Evolutionary conservation across 2,113 vertebrate species (phyloP).

Genomic region (Apaloderma vittatum): DNA sequence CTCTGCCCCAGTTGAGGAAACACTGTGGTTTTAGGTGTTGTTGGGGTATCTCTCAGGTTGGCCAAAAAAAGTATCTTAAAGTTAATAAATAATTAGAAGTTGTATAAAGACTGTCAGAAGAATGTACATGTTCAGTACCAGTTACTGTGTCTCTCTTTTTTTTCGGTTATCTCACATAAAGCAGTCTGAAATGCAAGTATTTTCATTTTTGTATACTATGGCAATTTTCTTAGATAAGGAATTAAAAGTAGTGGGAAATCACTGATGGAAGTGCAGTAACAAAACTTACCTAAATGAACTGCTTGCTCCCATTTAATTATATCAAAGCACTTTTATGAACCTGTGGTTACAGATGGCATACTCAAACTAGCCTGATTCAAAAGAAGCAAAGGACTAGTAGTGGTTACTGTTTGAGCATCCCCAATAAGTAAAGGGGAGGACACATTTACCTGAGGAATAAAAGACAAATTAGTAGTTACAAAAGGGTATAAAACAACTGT

Average conservation of each 20-base stretch:
- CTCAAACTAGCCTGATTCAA: neutral
- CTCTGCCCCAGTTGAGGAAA: neutral
- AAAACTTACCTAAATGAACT: neutral
- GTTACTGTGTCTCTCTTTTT: neutral
- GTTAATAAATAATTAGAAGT: neutral
- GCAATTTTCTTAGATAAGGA: neutral
- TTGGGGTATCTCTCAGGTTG: neutral
- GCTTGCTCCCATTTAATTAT: neutral
- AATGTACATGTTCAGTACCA: neutral
- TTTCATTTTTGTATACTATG: neutral
- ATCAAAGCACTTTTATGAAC: neutral
- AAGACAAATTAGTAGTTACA: neutral
- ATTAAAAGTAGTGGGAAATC: neutral
- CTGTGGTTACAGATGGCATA: neutral
- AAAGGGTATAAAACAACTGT: constrained; percentile 46
- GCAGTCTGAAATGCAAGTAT: neutral
- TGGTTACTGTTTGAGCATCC: neutral
- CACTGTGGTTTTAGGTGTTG: neutral
- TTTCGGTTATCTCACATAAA: neutral
- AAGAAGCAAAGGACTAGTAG: neutral
- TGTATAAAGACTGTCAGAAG: neutral
- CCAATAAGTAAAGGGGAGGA: neutral
- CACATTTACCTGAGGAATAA: neutral
- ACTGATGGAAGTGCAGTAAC: neutral
- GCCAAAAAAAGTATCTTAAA: neutral